These are phyloP conservation scores for Drosophila obscura DNA, from an alignment of 1,140 invertebrate species.

Conservation along the genomic window DNA sequence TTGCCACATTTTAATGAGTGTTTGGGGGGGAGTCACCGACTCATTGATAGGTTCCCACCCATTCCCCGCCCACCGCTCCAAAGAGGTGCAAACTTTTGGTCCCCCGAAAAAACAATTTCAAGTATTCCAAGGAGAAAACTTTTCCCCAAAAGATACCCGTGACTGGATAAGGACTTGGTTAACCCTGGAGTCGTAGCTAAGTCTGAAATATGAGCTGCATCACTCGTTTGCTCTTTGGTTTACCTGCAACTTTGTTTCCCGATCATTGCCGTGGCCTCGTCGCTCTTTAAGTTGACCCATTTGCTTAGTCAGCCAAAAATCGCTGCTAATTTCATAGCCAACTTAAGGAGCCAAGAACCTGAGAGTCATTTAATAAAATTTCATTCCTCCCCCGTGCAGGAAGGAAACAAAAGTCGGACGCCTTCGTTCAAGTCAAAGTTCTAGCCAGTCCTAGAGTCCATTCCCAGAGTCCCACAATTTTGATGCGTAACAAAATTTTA, in stretches of 20 bases:
- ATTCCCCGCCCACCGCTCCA: background rate
- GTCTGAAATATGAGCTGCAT: conserved; percentile 32
- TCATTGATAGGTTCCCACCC: conserved; percentile 5
- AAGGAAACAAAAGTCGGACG: conserved; percentile 14
- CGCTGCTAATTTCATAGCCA: conserved; percentile 53
- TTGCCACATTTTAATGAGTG: conserved; percentile 74
- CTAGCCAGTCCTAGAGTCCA: conserved; percentile 9
- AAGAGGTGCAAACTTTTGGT: conserved; percentile 8
- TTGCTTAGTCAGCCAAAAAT: conserved; percentile 29
- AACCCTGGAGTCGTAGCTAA: background rate
- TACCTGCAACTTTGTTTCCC: conserved; percentile 8
- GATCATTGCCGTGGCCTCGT: background rate
- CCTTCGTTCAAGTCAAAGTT: conserved; percentile 24
- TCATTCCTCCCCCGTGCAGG: conserved; percentile 53
- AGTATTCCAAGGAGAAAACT: conserved; percentile 19
- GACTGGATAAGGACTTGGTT: conserved; percentile 7
- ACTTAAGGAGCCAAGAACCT: conserved; percentile 58
- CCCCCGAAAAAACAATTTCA: conserved; percentile 23
- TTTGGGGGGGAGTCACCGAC: conserved; percentile 4
- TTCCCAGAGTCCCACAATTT: conserved; percentile 48
- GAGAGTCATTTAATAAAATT: conserved; percentile 77
- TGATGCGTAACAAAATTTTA: conserved; percentile 80
- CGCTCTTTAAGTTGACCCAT: conserved; percentile 27
- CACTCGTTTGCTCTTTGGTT: too few species aligned
- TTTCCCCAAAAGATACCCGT: conserved; percentile 3